Evolutionary conservation across 2,888 invertebrate species (phyloP).

Genomic region (Scelioninae gen. 1): DNA sequence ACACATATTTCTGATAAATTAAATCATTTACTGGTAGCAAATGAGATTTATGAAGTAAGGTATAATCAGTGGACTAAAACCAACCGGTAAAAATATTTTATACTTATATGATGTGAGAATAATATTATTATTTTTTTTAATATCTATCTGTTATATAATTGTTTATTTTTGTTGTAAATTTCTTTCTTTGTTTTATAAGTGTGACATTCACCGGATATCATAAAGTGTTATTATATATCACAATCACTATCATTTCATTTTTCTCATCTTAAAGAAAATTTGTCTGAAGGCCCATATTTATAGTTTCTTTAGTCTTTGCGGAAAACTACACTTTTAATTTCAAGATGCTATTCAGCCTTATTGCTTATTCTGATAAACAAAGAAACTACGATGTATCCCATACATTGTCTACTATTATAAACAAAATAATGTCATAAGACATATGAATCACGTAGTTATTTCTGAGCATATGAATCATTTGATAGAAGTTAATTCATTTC

Average conservation of each 20-base stretch:
- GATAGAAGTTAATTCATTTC: too few species aligned
- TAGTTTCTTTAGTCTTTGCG: slow-evolving; percentile 23
- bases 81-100: slow-evolving; percentile 29
- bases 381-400: slow-evolving; percentile 24
- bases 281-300: slow-evolving; percentile 17
- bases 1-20: slow-evolving; percentile 7
- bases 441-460: slow-evolving; percentile 19
- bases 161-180: slow-evolving; percentile 20
- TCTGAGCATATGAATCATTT: too few species aligned
- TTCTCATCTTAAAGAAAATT: slow-evolving; percentile 3
- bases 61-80: slow-evolving; percentile 36
- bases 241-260: slow-evolving; percentile 22
- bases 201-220: slow-evolving; percentile 2
- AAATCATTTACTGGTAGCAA: slow-evolving; percentile 14
- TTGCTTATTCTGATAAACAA: slow-evolving; percentile 15
- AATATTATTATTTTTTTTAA: too few species aligned
- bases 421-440: background rate
- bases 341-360: too few species aligned
- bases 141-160: too few species aligned
- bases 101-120: background rate
- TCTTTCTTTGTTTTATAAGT: too few species aligned
- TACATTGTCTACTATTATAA: slow-evolving; percentile 18
- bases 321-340: slow-evolving; percentile 29
- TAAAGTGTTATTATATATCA: slow-evolving; percentile 27
- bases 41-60: slow-evolving; percentile 20